Evolutionary conservation across 2,888 invertebrate genomes (phyloP), one percentile per base, ranked within the genome.

Genomic region (Oligia strigilis): DNA sequence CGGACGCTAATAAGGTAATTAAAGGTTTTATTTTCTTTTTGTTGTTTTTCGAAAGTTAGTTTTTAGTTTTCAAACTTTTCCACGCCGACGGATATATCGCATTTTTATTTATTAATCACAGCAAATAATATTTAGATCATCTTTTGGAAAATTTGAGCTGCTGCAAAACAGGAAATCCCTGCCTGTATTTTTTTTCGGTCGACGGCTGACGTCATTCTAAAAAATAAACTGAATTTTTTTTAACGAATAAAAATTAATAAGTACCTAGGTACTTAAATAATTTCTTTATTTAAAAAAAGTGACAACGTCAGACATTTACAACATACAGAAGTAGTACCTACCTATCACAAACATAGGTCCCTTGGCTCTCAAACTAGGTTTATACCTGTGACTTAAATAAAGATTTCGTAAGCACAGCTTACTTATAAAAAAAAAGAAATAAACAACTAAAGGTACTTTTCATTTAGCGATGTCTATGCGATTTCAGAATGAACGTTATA

Each of bases 1-100:
- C 97, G 93, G 97, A 97, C 97, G 97, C 97, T 93, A 97, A 97
- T 93, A 97, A 97, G 97, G 97, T 97, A 96, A 93, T 88, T 88
- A 77, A 49, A 69, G 55, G 36, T 70, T 81, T 70, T 70, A 5
- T 62, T 73, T 73, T 52, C 0, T 71, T 77, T 72, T 55, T 52
- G 64, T 43, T 70, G 29, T 55, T 60, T 62, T 88, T 55, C 14
- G 0, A 55, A 81, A 81, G 72, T 88, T 84, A 29, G 40, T 76
- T 81, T 79, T 67, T 19, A 84, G 67, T 85, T 85, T 75, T 55
- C 4, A 69, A 88, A 85, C 69, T 85, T 87, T 87, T 84, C 8
- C 9, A 40, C 1, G 5, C 46, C 70, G 66, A 58, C 72, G 64
- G 82, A 52, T 19, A 9, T 46, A 9, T 46, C 23, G 17, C 4